Base-by-base conservation (phyloP, 2,113 vertebrate species). In the Lampris incognitus region DNA sequence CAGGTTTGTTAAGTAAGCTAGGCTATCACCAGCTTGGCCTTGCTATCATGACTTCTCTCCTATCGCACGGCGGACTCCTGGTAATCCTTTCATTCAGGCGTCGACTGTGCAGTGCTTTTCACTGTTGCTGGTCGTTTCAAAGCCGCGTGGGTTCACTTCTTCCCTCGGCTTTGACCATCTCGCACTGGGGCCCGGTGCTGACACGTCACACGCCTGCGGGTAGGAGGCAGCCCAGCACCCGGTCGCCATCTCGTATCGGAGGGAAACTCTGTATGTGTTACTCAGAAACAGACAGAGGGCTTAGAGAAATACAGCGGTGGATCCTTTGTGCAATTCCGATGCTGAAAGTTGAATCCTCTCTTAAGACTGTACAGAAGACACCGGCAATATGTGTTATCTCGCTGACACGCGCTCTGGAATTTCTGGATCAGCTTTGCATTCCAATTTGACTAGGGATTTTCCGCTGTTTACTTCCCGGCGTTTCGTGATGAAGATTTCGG, bases 311-410 rank as follows among this genome's bases (percentile, higher is more conserved):
- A 48, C 60, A 64, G 66, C 69, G 68, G 79, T 66, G 58, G 69
- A 79, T 78, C 85, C 83, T 81, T 10, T 61, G 42, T 75, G 64
- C 60, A 9, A 2, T 78, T 76, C 70, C 72, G 82, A 76, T 11
- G 65, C 66, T 64, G 84, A 60, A 76, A 63, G 73, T 65, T 82
- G 86, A 87, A 84, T 88, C 76, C 74, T 88, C 82, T 84, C 84
- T 85, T 80, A 24, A 0, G 44, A 80, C 72, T 69, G 24, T 24
- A 24, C 24, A 0, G 69, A 71, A 66, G 74, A 74, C 81, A 70
- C 76, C n/a, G 66, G 70, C 73, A 81, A 66, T 81, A 74, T 73
- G 57, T 63, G 46, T 42, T 2, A 36, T 64, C 42, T 60, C 38
- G 74, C 80, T 67, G 73, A 73, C 76, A 10, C 65, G 69, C 66